Evolutionary conservation across 2,113 vertebrate species (phyloP).

Genomic region (Python bivittatus): DNA sequence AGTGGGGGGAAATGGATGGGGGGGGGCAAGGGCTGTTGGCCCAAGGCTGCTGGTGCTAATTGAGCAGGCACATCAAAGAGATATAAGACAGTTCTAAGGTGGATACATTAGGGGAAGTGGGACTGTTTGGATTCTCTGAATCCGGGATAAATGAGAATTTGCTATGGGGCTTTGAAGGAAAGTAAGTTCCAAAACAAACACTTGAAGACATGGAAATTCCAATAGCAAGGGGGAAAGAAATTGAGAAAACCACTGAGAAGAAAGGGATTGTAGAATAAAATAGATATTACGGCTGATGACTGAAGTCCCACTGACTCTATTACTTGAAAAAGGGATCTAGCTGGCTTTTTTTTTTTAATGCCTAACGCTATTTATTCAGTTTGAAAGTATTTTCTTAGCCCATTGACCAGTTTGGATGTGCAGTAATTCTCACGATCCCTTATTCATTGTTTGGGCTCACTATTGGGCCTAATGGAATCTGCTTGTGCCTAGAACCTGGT

Average conservation of each 20-base stretch:
- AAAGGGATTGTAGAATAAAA: not conserved
- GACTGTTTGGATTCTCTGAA: not conserved
- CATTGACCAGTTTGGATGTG: not conserved
- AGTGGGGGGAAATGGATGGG: not conserved
- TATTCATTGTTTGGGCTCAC: not conserved
- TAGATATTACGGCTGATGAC: not conserved
- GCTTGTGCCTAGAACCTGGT: not conserved
- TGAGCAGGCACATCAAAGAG: not conserved
- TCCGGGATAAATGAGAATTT: not conserved
- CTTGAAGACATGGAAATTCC: not conserved
- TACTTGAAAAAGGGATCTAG: not conserved
- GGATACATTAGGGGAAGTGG: not conserved
- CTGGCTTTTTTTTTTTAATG: not conserved
- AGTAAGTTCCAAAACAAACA: not conserved
- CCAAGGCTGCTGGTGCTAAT: not conserved
- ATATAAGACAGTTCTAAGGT: not conserved
- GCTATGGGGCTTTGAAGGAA: not conserved
- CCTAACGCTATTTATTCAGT: not conserved
- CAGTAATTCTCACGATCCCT: not conserved
- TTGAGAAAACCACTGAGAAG: not conserved
- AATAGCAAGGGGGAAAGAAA: not conserved
- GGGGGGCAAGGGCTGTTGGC: not conserved
- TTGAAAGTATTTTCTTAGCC: not conserved
- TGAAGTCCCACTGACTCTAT: not conserved
- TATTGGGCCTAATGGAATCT: not conserved